phyloP scores from a whole-genome alignment of 2,797 vertebrate species.

The Acrossocheilus fasciatus region DNA sequence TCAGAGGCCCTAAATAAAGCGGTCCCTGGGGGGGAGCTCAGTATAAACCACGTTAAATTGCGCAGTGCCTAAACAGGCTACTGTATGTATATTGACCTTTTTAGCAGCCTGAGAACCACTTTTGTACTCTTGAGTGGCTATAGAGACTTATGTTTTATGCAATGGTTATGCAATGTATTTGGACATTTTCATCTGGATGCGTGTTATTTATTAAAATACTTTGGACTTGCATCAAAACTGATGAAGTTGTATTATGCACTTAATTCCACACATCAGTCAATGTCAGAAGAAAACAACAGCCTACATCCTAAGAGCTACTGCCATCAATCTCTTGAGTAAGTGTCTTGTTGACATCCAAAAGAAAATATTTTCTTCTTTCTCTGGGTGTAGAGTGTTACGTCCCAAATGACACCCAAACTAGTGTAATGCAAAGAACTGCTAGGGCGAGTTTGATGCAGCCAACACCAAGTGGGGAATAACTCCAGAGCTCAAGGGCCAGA shows the following conservation, averaged over 20 bases:
- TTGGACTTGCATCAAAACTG: not conserved
- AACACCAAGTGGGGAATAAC: not conserved
- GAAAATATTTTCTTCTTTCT: not conserved
- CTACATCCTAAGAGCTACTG: not conserved
- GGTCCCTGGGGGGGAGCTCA: no score
- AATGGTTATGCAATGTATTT: not conserved
- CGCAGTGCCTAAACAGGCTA: not conserved
- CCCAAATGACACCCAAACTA: not conserved
- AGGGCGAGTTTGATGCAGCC: not conserved
- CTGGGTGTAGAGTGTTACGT: not conserved
- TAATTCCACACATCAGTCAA: not conserved
- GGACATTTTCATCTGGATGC: not conserved
- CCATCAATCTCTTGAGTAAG: not conserved
- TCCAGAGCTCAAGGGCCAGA: conserved; percentile 28
- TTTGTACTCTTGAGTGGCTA: not conserved
- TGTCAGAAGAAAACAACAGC: not conserved
- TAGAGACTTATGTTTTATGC: not conserved
- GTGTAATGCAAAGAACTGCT: not conserved
- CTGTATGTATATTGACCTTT: not conserved
- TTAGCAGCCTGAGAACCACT: not conserved
- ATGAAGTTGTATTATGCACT: not conserved
- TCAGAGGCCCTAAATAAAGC: not conserved
- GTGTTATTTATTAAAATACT: not conserved
- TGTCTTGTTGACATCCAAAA: not conserved
- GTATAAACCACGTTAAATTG: not conserved